phyloP scores from a whole-genome alignment of 2,797 vertebrate species.

The Mionectes olivaceus region DNA sequence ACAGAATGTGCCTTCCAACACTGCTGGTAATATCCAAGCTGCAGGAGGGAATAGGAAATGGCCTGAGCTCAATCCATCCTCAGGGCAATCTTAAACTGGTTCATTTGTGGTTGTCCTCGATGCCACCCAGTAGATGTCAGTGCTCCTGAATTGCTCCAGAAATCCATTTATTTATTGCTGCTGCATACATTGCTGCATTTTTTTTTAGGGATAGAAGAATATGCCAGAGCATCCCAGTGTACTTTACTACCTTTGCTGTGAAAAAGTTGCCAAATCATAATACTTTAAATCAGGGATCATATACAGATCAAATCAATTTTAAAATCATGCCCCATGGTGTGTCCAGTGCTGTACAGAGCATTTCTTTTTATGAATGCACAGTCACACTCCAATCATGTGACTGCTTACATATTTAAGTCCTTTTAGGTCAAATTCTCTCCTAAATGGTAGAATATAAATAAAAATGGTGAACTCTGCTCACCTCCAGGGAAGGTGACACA shows the following conservation, averaged over 20 bases:
- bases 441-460: background rate
- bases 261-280: background rate
- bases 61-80: background rate
- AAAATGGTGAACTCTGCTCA: background rate
- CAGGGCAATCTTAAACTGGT: slow-evolving; percentile 25
- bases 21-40: background rate
- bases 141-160: background rate
- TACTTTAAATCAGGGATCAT: background rate
- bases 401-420: background rate
- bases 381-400: background rate
- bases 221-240: background rate
- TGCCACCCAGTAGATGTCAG: slow-evolving; percentile 13
- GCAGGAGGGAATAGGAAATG: slow-evolving; percentile 15
- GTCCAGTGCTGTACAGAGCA: background rate
- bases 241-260: background rate
- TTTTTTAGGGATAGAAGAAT: background rate
- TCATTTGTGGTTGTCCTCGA: background rate
- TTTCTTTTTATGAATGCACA: background rate
- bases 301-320: background rate
- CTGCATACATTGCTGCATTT: background rate
- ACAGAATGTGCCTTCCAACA: background rate
- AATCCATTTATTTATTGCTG: background rate
- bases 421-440: background rate
- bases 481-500: background rate
- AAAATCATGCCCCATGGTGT: background rate